Evolutionary conservation across 2,113 vertebrate genomes (phyloP).

Genomic region (Brachyhypopomus occidentalis): DNA sequence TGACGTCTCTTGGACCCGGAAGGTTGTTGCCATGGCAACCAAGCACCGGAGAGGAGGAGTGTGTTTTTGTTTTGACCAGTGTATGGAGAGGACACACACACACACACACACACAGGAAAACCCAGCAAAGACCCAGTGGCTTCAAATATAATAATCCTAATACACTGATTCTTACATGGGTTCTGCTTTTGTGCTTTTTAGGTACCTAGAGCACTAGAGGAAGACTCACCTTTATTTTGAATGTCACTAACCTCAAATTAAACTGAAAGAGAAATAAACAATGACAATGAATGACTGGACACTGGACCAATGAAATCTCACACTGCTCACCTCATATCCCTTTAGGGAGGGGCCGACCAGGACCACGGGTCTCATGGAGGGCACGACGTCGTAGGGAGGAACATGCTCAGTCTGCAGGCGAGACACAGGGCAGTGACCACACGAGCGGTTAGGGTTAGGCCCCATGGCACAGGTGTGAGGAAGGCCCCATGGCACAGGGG

Average conservation of each 20-base stretch:
- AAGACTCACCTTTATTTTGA: background rate
- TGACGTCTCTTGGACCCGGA: constrained; percentile 58
- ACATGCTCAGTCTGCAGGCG: constrained; percentile 85
- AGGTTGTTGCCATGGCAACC: constrained; percentile 64
- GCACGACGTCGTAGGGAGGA: constrained; percentile 92
- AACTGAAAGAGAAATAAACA: background rate
- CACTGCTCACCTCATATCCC: constrained; percentile 88
- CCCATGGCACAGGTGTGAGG: too few species aligned
- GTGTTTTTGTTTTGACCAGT: constrained; percentile 56
- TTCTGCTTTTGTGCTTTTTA: background rate
- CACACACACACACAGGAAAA: constrained; percentile 15
- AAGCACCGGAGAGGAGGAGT: constrained; percentile 43
- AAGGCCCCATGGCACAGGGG: background rate
- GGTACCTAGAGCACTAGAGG: background rate
- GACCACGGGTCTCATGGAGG: constrained; percentile 96
- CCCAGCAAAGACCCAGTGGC: background rate
- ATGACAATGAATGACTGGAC: background rate
- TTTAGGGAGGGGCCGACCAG: constrained; percentile 94
- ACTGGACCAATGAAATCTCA: background rate
- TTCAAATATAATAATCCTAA: background rate
- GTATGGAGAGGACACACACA: constrained; percentile 44
- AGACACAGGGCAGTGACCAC: constrained; percentile 15
- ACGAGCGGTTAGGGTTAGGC: too few species aligned
- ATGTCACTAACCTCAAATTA: background rate
- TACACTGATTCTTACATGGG: too few species aligned